Conservation (phyloP, 2,113 vertebrate species). For the Bos indicus region DNA sequence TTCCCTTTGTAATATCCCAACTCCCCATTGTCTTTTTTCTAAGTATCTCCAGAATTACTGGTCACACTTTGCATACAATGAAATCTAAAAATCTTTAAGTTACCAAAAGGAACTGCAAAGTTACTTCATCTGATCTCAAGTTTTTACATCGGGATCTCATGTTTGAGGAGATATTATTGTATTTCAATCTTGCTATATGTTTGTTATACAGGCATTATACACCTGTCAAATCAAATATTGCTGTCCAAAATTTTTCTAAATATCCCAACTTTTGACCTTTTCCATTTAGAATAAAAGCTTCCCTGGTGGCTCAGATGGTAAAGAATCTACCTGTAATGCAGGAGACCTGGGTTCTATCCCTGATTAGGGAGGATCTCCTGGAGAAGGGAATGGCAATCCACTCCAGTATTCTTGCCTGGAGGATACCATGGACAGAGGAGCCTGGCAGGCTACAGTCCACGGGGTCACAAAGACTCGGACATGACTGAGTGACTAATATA, state of each 20-base stretch:
- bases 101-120: not conserved
- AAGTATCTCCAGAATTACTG: not conserved
- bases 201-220: not conserved
- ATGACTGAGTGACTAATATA: not conserved
- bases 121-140: not conserved
- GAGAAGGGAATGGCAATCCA: not conserved
- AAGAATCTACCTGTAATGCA: not conserved
- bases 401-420: not conserved
- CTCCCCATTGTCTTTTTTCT: not conserved
- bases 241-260: not conserved
- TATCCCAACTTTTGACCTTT: not conserved
- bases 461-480: not conserved
- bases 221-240: not conserved
- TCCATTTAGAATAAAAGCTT: not conserved
- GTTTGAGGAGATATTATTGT: not conserved
- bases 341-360: not conserved
- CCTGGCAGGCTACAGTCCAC: not conserved
- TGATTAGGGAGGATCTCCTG: not conserved
- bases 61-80: not conserved
- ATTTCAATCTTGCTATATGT: not conserved
- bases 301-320: not conserved
- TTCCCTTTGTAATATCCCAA: not conserved
- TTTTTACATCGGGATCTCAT: not conserved
- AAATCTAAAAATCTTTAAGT: slow-evolving; percentile 16
- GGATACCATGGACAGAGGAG: not conserved